A percentile compares a stretch with the other conserved stretches of the same genome.
Evolutionary conservation across 2,113 vertebrate species (phyloP).

Genomic region (Phyllostomus hastatus): DNA sequence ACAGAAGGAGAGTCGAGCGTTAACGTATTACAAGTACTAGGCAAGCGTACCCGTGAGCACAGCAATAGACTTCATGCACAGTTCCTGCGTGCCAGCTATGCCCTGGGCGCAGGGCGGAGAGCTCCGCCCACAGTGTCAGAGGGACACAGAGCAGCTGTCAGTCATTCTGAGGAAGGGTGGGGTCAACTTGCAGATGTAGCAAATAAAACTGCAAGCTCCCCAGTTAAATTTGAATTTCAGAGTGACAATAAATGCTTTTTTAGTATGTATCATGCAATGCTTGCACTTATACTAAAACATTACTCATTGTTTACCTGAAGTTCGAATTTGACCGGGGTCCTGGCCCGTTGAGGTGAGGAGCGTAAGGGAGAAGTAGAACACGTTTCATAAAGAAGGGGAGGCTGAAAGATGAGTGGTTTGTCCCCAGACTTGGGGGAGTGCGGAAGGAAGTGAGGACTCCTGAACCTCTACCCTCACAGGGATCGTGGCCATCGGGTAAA

Average conservation of each 20-base stretch:
- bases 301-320: background rate
- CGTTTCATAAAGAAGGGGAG: background rate
- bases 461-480: background rate
- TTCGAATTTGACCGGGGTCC: background rate
- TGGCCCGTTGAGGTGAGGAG: background rate
- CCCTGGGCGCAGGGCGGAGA: background rate
- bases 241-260: background rate
- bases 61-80: background rate
- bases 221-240: constrained; percentile 17
- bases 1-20: background rate
- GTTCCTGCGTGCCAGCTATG: background rate
- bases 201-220: background rate
- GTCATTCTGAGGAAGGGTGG: background rate
- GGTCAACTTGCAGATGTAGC: background rate
- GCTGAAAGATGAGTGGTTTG: background rate
- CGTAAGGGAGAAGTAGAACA: background rate
- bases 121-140: background rate
- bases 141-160: background rate
- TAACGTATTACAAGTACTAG: background rate
- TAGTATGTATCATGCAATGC: background rate
- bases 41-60: background rate
- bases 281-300: background rate
- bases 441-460: background rate
- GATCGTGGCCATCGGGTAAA: background rate
- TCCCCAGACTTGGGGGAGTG: background rate